phyloP scores from a whole-genome alignment of 2,113 vertebrate genomes.

The Oreochromis niloticus region DNA sequence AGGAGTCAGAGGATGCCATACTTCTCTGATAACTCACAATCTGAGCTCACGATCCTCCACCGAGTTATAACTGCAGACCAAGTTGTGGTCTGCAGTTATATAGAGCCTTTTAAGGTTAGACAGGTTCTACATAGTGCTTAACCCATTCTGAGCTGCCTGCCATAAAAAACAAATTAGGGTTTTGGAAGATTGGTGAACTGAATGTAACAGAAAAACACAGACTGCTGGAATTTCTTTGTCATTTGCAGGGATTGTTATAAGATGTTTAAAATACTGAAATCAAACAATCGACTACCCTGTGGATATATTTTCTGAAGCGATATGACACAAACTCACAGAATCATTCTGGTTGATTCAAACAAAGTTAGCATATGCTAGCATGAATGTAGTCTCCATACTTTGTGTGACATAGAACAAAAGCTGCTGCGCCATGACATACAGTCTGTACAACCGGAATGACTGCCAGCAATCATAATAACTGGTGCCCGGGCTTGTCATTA shows the following conservation, averaged over 20 bases:
- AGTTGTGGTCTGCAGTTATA: not conserved
- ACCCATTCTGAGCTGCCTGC: not conserved
- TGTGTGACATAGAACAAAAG: not conserved
- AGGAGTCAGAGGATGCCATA: not conserved
- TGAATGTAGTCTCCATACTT: not conserved
- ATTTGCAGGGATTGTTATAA: not conserved
- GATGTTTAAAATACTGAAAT: not conserved
- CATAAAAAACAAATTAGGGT: not conserved
- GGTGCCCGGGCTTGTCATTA: not conserved
- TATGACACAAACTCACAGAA: not conserved
- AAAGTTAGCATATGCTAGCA: not conserved
- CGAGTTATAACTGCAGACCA: not conserved
- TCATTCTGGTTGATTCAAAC: not conserved
- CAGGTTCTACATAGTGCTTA: not conserved
- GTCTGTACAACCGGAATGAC: not conserved
- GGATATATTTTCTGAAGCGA: not conserved
- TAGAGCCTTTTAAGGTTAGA: not conserved
- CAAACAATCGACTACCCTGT: not conserved
- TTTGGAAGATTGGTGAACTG: not conserved
- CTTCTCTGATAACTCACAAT: not conserved
- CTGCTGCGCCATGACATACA: not conserved
- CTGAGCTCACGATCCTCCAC: not conserved
- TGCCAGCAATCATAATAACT: slow-evolving; percentile 18
- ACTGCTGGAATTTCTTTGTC: not conserved
- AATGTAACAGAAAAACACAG: not conserved